Base-by-base conservation (phyloP, 2,797 vertebrate genomes). In the Crenuchus spilurus region DNA sequence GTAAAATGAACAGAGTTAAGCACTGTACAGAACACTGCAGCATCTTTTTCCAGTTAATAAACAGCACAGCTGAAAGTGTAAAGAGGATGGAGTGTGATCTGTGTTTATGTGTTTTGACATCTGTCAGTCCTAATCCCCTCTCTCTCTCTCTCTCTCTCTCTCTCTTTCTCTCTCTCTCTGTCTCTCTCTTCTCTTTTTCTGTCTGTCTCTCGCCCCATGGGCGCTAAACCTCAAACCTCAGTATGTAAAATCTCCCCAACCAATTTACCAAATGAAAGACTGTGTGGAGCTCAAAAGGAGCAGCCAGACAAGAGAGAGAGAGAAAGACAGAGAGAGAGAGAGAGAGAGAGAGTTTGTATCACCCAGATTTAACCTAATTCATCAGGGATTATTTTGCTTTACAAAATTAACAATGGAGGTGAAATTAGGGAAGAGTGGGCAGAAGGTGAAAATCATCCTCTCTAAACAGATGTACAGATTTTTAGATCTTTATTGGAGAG, bases 281-380 rank as follows among this genome's bases (percentile, higher is more conserved):
- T 70, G 75, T 72, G 62, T 76, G 70, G 57, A 48, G 46, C 66
- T 75, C 41, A 67, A 75, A 18, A 61, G 73, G 72, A 79, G 60
- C 67, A 72, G 48, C 57, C 54, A 66, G 28, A 72, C 41, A 57
- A 72, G 69, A 54, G 58, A 41, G 52, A 46, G 55, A 42, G 35
- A 35, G 33, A 72, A 51, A 62, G 48, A n/a, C 41, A 18, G 16
- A 60, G 22, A 62, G 55, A 58, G 33, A 31, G 41, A 26, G 22
- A 49, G 58, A 72, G 57, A 70, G 37, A 55, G 30, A 60, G 58
- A 73, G 83, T 78, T 68, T 81, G 71, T 64, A 54, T 62, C 70
- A 30, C 66, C 49, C 37, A 16, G 72, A 74, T 75, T 83, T 72
- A 83, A 78, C 76, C 76, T 71, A 79, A 83, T 81, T 84, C 73